Conservation (phyloP, 1,140 invertebrate genomes). For the Drosophila kohkoa region DNA sequence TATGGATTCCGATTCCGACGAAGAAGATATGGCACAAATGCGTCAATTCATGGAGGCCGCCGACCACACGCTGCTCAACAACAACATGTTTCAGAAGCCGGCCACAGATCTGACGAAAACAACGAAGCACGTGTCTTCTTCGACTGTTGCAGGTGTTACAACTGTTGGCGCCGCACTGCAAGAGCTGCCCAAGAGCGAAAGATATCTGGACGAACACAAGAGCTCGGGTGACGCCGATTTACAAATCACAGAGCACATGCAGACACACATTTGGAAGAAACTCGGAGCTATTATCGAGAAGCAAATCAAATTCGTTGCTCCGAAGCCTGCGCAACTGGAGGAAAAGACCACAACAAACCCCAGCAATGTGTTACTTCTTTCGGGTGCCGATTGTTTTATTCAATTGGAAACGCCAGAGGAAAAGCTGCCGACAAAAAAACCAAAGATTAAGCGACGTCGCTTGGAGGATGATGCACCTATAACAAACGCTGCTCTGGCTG, state of each 20-base stretch:
- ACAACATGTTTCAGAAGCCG: slow-evolving; percentile 54
- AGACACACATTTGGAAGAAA: slow-evolving; percentile 59
- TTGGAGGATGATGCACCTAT: neutral
- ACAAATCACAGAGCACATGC: slow-evolving; percentile 61
- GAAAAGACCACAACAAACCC: slow-evolving; percentile 1
- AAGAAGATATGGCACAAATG: slow-evolving; percentile 54
- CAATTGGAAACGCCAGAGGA: slow-evolving; percentile 26
- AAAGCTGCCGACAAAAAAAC: slow-evolving; percentile 40
- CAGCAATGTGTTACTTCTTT: slow-evolving; percentile 35
- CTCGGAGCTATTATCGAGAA: slow-evolving; percentile 56
- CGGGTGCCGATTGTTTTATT: slow-evolving; percentile 57
- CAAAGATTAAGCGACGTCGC: slow-evolving; percentile 39
- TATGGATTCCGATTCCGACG: slow-evolving; percentile 58
- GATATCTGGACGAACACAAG: slow-evolving; percentile 20
- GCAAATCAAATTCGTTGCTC: slow-evolving; percentile 52
- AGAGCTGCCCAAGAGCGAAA: slow-evolving; percentile 45
- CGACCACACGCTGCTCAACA: slow-evolving; percentile 61
- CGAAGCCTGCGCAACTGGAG: neutral
- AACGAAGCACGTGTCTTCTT: neutral
- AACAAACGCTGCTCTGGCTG: neutral
- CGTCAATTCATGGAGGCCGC: slow-evolving; percentile 59
- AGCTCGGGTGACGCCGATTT: slow-evolving; percentile 36
- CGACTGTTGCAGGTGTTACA: neutral
- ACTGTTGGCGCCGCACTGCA: neutral
- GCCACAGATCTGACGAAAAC: too few relatives aligned